Evolutionary conservation across 2,888 invertebrate species (phyloP).

Genomic region (Apocheima hispidaria): DNA sequence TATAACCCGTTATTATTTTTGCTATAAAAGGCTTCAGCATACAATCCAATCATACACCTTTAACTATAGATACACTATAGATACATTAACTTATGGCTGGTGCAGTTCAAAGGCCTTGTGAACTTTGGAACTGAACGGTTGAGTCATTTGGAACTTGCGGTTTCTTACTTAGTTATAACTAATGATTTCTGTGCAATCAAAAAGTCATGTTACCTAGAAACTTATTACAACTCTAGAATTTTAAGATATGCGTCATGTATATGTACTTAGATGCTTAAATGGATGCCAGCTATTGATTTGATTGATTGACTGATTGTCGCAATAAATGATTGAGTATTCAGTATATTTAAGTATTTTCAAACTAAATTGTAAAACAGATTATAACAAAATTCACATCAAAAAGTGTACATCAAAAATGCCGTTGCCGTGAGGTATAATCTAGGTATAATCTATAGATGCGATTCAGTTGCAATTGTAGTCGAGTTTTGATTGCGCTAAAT

Average conservation of each 20-base stretch:
- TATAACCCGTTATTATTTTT: neutral
- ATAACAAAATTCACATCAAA: too few relatives aligned
- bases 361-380: too few relatives aligned
- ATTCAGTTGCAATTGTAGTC: too few relatives aligned
- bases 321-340: too few relatives aligned
- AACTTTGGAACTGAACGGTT: slow-evolving; percentile 1
- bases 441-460: too few relatives aligned
- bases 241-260: neutral
- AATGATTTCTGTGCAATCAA: neutral
- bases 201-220: slow-evolving; percentile 3
- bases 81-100: neutral
- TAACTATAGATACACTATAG: too few relatives aligned
- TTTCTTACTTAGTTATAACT: neutral
- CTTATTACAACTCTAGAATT: neutral
- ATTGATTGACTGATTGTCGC: too few relatives aligned
- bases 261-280: neutral
- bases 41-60: too few relatives aligned
- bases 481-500: too few relatives aligned
- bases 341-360: too few relatives aligned
- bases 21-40: neutral
- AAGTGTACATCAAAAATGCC: too few relatives aligned
- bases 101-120: slow-evolving; percentile 14
- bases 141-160: slow-evolving; percentile 8
- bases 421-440: too few relatives aligned
- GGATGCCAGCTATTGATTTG: neutral